phyloP scores from a whole-genome alignment of 2,888 invertebrate species.

The Mycogona germanica region DNA sequence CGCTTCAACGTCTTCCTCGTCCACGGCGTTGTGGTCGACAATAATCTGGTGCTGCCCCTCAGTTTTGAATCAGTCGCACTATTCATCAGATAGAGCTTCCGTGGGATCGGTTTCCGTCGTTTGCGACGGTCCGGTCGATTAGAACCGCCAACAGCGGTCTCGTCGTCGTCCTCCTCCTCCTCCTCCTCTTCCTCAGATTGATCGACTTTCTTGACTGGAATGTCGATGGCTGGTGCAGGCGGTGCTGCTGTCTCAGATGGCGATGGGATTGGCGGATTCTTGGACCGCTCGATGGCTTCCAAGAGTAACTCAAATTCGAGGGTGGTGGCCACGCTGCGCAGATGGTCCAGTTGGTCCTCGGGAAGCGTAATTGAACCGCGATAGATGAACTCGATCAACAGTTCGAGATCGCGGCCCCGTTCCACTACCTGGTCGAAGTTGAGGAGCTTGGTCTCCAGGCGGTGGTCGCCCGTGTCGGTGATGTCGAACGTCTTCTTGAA shows the following conservation, averaged over 20 bases:
- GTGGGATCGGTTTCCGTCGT: too few relatives aligned
- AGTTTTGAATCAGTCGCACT: too few relatives aligned
- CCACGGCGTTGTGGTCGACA: too few relatives aligned
- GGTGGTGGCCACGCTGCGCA: not conserved
- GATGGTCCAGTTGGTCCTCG: not conserved
- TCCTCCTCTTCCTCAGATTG: too few relatives aligned
- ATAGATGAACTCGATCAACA: slow-evolving; percentile 2
- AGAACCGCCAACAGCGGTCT: too few relatives aligned
- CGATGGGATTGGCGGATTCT: not conserved
- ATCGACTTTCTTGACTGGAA: too few relatives aligned
- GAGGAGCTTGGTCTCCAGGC: not conserved
- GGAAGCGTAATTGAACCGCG: not conserved
- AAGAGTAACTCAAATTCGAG: not conserved
- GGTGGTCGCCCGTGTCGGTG: not conserved
- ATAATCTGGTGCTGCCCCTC: too few relatives aligned
- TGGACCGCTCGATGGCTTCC: slow-evolving; percentile 1
- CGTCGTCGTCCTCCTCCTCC: too few relatives aligned
- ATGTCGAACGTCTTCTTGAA: not conserved
- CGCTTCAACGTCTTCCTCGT: too few relatives aligned
- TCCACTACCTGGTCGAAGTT: slow-evolving; percentile 3
- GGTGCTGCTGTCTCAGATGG: not conserved
- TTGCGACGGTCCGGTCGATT: too few relatives aligned
- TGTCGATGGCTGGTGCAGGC: too few relatives aligned
- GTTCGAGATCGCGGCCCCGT: not conserved
- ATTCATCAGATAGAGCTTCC: too few relatives aligned